Evolutionary conservation across 2,888 invertebrate species (phyloP).

Genomic region (Tanytarsus gracilentus): DNA sequence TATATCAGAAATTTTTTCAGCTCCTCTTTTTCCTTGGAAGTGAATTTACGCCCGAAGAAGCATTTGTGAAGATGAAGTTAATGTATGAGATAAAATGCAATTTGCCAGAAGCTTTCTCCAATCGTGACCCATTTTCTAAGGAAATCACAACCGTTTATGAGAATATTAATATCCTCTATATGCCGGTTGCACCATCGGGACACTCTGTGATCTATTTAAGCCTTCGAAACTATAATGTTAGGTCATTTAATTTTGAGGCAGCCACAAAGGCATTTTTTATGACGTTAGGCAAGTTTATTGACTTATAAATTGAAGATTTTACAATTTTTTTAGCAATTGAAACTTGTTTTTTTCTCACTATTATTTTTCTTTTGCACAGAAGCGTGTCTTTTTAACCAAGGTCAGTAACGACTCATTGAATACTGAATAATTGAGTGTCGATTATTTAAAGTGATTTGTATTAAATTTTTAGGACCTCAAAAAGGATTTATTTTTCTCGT

Average conservation of each 20-base stretch:
- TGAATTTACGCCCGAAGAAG: neutral
- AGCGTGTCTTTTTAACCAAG: neutral
- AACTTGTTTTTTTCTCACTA: neutral
- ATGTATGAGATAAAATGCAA: neutral
- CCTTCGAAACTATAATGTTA: neutral
- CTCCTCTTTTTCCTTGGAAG: neutral
- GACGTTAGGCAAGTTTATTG: neutral
- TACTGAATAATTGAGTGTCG: neutral
- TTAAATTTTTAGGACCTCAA: neutral
- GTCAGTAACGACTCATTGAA: constrained; percentile 4
- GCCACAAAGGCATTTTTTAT: constrained; percentile 2
- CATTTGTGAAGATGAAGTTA: neutral
- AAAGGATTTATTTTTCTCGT: constrained; percentile 3
- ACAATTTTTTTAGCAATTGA: neutral
- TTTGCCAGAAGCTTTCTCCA: constrained; percentile 1
- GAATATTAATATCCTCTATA: neutral
- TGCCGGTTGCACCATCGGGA: neutral
- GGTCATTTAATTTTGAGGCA: neutral
- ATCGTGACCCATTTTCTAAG: neutral
- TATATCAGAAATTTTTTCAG: no score
- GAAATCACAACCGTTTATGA: neutral
- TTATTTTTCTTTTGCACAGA: neutral
- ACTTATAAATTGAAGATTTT: neutral
- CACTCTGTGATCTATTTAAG: neutral
- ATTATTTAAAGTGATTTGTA: neutral